Percentiles rank a stretch among this genome's conserved stretches.
phyloP scores from a whole-genome alignment of 2,797 vertebrate species.

The Spinibarbus caldwelli region DNA sequence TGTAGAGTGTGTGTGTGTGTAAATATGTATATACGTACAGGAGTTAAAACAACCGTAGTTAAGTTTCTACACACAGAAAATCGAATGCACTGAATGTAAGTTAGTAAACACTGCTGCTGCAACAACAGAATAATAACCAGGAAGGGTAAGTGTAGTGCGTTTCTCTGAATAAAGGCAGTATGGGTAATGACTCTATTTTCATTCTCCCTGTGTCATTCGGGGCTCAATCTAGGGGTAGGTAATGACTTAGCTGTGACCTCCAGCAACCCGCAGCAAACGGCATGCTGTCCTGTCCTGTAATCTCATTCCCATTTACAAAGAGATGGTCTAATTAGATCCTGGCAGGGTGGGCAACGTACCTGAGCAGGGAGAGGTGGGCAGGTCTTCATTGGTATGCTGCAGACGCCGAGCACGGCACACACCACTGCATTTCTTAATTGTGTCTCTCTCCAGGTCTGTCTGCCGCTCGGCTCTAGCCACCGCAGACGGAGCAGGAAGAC shows the following conservation, averaged over 20 bases:
- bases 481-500: background rate
- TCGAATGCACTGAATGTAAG: background rate
- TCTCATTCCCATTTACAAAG: conserved; percentile 48
- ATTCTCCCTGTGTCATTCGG: conserved; percentile 28
- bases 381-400: conserved; percentile 58
- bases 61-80: background rate
- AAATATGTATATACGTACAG: fast-evolving
- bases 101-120: background rate
- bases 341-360: conserved; percentile 40
- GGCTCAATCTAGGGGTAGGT: conserved; percentile 40
- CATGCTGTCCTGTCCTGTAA: conserved; percentile 44
- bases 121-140: conserved; percentile 24
- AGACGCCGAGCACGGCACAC: conserved; percentile 41
- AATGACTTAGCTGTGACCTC: conserved; percentile 55
- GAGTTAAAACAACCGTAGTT: background rate
- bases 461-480: conserved; percentile 17
- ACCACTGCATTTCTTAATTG: conserved; percentile 61
- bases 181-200: conserved; percentile 33
- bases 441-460: conserved; percentile 53
- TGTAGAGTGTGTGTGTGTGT: too few relatives aligned
- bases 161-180: conserved; percentile 31
- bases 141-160: background rate
- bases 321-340: conserved; percentile 62
- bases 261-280: conserved; percentile 42
- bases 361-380: conserved; percentile 31